These are phyloP conservation scores for Euproctis similis DNA, from an alignment of 2,888 invertebrate species.

Conservation along the genomic window DNA sequence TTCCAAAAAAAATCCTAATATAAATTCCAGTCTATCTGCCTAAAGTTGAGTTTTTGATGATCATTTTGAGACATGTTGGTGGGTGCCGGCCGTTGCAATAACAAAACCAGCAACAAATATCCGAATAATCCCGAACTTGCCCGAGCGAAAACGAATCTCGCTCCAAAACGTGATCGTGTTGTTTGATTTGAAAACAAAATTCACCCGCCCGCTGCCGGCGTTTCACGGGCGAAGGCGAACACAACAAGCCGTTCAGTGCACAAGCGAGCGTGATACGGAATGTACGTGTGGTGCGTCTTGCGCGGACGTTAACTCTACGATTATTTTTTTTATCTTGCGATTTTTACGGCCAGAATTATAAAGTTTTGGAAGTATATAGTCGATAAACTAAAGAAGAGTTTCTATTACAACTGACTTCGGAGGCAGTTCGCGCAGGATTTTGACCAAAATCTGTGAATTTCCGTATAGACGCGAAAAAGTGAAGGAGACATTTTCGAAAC, in stretches of 20 bases:
- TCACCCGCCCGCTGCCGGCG: slow-evolving; percentile 37
- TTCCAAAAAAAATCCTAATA: too few species aligned
- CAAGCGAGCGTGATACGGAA: slow-evolving; percentile 72
- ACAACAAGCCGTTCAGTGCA: slow-evolving; percentile 23
- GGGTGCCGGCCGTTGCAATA: slow-evolving; percentile 34
- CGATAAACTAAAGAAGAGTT: slow-evolving; percentile 55
- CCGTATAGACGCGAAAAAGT: slow-evolving; percentile 73
- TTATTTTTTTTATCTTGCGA: slow-evolving; percentile 62
- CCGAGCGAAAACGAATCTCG: slow-evolving; percentile 62
- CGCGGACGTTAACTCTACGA: slow-evolving; percentile 74
- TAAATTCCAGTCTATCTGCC: too few species aligned
- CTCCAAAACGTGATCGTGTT: slow-evolving; percentile 65
- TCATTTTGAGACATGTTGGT: not conserved
- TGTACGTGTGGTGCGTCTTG: slow-evolving; percentile 76
- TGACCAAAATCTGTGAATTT: slow-evolving; percentile 67
- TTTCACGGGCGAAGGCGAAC: slow-evolving; percentile 29
- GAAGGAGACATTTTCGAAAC: slow-evolving; percentile 66
- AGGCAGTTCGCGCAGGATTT: slow-evolving; percentile 69
- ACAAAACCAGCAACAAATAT: slow-evolving; percentile 47
- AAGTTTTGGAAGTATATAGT: slow-evolving; percentile 68
- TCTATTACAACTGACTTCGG: slow-evolving; percentile 53
- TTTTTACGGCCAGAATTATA: slow-evolving; percentile 64
- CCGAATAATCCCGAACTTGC: slow-evolving; percentile 46
- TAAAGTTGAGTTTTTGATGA: not conserved
- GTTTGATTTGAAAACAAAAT: slow-evolving; percentile 71